A percentile compares a stretch with the other conserved stretches of the same genome.
Conservation (phyloP, 1,140 invertebrate species). For the Drosophila lini region DNA sequence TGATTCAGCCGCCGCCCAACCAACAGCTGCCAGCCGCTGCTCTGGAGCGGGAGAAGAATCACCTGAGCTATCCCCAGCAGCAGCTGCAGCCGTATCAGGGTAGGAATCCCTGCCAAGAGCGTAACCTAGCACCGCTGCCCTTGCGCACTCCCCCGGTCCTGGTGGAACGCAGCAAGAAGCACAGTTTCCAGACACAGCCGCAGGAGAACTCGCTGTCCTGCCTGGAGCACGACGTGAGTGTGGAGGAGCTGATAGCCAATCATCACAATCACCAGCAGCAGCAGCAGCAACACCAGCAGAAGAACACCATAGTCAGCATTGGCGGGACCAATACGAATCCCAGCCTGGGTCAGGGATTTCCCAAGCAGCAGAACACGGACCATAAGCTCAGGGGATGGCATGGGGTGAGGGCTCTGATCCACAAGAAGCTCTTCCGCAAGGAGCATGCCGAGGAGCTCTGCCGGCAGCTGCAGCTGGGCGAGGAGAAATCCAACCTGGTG, state of each 20-base stretch:
- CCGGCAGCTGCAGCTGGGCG: conserved; percentile 70
- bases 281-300: conserved; percentile 52
- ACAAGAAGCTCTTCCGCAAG: conserved; percentile 81
- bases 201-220: conserved; percentile 80
- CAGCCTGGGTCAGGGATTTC: conserved; percentile 80
- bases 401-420: conserved; percentile 78
- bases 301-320: conserved; percentile 45
- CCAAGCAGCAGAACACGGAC: conserved; percentile 83
- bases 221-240: conserved; percentile 80
- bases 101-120: conserved; percentile 94
- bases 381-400: conserved; percentile 81
- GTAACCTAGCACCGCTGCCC: conserved; percentile 90
- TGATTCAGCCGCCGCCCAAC: conserved; percentile 76
- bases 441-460: conserved; percentile 64
- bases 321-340: conserved; percentile 28
- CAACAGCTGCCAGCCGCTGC: conserved; percentile 62
- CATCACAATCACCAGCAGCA: conserved; percentile 38
- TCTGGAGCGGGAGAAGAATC: conserved; percentile 71
- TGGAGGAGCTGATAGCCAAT: conserved; percentile 77
- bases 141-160: conserved; percentile 87
- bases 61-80: conserved; percentile 79
- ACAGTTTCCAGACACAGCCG: conserved; percentile 69
- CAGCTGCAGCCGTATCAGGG: conserved; percentile 93
- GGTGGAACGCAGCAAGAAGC: conserved; percentile 88
- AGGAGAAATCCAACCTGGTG: conserved; percentile 81